These are phyloP conservation scores for Drosophila aff. DNA, from an alignment of 1,140 invertebrate species.

Conservation along the genomic window DNA sequence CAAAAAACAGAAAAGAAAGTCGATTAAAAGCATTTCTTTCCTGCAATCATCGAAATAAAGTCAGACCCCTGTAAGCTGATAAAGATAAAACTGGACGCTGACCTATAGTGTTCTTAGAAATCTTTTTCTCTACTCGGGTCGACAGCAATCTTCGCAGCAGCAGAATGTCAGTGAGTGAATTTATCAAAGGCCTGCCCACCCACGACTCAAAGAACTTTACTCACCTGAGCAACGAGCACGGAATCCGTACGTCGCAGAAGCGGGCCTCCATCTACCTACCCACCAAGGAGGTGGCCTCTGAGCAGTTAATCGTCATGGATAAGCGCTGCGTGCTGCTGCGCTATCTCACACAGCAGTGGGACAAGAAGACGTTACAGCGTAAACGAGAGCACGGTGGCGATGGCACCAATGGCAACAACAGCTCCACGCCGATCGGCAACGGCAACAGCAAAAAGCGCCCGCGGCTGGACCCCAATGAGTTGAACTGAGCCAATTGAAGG, in stretches of 20 bases:
- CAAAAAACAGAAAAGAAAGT: neutral
- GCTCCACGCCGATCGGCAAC: constrained; percentile 39
- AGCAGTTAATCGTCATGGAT: constrained; percentile 98
- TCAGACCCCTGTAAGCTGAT: neutral
- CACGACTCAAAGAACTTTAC: constrained; percentile 96
- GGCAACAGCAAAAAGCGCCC: constrained; percentile 81
- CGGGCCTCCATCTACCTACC: constrained; percentile 95
- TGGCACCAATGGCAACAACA: constrained; percentile 44
- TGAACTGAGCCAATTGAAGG: constrained; percentile 44
- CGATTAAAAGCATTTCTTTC: neutral
- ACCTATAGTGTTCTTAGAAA: neutral
- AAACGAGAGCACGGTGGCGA: constrained; percentile 85
- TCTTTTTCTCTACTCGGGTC: neutral
- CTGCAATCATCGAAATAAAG: neutral
- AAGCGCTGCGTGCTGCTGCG: constrained; percentile 96
- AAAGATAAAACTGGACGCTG: too few species aligned
- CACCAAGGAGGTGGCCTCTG: constrained; percentile 94
- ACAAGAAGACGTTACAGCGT: constrained; percentile 91
- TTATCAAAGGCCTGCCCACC: constrained; percentile 95
- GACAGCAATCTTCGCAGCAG: constrained; percentile 84
- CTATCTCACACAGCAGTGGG: constrained; percentile 97
- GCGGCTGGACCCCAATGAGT: constrained; percentile 72
- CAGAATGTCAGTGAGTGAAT: constrained; percentile 88
- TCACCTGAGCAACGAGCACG: constrained; percentile 93
- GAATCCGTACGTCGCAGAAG: constrained; percentile 93